Evolutionary conservation across 2,797 vertebrate species (phyloP), one percentile per base, ranked within the genome.

Genomic region (Rhinichthys osculus): DNA sequence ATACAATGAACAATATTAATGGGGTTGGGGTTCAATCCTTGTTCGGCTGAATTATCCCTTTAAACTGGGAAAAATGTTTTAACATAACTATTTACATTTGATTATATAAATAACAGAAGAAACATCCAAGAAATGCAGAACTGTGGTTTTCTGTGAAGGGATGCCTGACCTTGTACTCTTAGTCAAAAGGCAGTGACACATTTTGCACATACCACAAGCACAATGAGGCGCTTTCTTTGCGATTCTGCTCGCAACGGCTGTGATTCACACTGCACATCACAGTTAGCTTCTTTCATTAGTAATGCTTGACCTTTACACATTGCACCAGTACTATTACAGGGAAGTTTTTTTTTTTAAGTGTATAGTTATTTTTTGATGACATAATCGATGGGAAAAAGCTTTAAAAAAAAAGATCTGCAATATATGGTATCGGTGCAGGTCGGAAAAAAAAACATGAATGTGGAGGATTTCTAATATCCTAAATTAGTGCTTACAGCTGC

Each of bases 401-500:
- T 10, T n/a, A n/a, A 27, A n/a, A 17, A 38, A 38, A 38, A 38
- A 4, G 35, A 35, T 8, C 8, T 40, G 1, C 7, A 7, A 40
- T 40, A 40, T 40, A 40, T 40, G 38, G 38, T 44, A 42, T 90
- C 81, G 14, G 27, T 87, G 59, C 81, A 90, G 59, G 0, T 2
- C 23, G 66, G 23, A 69, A 72, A 17, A 72, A 17, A 21, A 66
- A n/a, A 2, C 87, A 90, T 40, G 10, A 0, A 0, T 86, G 78
- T 84, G 87, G 87, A 64, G 85, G 87, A 66, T 88, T 87, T 80
- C 81, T 88, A 38, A 72, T 90, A 23, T 47, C 19, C 42, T 6
- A 78, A 72, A n/a, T 50, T n/a, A n/a, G 76, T 88, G 14, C 30
- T 85, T 1, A 85, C 85, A 23, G 89, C 89, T 17, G 89, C 85